Evolutionary conservation across 2,113 vertebrate genomes (phyloP).

Genomic region (Microtus pennsylvanicus): DNA sequence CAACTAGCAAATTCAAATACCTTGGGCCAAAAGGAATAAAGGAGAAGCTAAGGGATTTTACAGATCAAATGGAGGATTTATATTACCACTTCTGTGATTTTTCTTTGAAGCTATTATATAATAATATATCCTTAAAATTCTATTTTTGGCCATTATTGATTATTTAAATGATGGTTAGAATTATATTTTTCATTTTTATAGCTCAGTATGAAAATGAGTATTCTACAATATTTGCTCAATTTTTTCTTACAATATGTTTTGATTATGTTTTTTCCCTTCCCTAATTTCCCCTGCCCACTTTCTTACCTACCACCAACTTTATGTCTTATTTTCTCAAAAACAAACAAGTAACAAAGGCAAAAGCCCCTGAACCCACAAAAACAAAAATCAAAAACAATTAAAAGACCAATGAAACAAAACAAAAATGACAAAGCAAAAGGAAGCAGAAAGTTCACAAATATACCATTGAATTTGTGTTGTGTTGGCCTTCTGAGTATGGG

Average conservation of each 20-base stretch:
- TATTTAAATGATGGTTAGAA: not conserved
- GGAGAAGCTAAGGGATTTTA: constrained; percentile 27
- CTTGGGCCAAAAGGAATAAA: constrained; percentile 27
- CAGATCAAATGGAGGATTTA: not conserved
- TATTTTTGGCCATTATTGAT: not conserved
- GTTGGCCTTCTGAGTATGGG: too few species aligned
- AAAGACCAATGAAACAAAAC: not conserved
- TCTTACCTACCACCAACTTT: not conserved
- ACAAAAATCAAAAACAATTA: not conserved
- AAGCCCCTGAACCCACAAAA: not conserved
- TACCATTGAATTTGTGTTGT: not conserved
- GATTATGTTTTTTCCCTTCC: not conserved
- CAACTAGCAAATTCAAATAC: constrained; percentile 34
- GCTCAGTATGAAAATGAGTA: constrained; percentile 11
- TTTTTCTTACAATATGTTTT: not conserved
- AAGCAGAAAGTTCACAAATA: not conserved
- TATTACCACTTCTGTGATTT: not conserved
- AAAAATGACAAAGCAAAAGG: not conserved
- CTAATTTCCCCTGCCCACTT: not conserved
- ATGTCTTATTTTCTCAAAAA: not conserved
- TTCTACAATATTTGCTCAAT: not conserved
- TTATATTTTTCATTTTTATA: not conserved
- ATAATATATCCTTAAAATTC: not conserved
- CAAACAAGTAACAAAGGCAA: not conserved
- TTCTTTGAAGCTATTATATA: constrained; percentile 32